Conservation (phyloP, 1,140 invertebrate genomes). For the Akabosia matsudoensis region DNA sequence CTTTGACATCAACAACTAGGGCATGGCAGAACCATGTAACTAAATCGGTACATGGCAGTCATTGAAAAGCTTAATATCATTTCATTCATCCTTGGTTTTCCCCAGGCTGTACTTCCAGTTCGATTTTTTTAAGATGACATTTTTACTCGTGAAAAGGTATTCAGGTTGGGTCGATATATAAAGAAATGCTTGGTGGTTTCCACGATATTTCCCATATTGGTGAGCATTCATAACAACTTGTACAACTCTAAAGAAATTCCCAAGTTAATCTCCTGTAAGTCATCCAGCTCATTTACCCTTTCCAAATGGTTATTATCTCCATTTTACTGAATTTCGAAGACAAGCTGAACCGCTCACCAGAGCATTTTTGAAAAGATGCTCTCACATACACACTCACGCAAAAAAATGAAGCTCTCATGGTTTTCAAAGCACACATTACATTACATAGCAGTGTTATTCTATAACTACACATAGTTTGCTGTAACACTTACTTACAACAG, state of each 20-base stretch:
- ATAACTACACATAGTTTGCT: too few relatives aligned
- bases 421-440: too few relatives aligned
- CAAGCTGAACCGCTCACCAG: neutral
- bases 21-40: neutral
- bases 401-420: too few relatives aligned
- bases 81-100: neutral
- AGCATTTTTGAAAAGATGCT: conserved; percentile 1
- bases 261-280: conserved; percentile 17
- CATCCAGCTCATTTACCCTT: conserved; percentile 24
- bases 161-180: too few relatives aligned
- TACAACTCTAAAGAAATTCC: conserved; percentile 11
- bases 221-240: too few relatives aligned
- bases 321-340: neutral
- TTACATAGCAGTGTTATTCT: too few relatives aligned
- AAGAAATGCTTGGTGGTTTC: too few relatives aligned
- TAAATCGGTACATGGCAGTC: too few relatives aligned
- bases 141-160: neutral
- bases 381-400: too few relatives aligned
- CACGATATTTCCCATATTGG: too few relatives aligned
- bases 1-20: neutral
- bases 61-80: neutral
- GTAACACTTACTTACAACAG: neutral
- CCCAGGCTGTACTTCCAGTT: neutral
- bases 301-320: conserved; percentile 21
- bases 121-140: neutral